phyloP scores from a whole-genome alignment of 92 coral and sea anemone species.

The Phenganax marumi region DNA sequence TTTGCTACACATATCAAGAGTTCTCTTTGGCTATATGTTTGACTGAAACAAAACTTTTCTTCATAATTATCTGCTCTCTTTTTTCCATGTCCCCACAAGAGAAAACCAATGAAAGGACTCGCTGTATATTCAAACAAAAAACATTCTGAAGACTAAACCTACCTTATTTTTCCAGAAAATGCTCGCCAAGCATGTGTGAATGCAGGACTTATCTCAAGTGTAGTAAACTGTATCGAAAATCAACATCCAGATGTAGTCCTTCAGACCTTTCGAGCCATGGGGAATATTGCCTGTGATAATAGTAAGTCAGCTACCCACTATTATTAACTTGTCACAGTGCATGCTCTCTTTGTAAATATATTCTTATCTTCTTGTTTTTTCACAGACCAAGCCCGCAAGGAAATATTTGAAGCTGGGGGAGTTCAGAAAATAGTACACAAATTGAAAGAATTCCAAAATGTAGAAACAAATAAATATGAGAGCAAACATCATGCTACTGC shows the following conservation, averaged over 20 bases:
- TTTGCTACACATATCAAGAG: not conserved
- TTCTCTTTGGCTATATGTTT: not conserved
- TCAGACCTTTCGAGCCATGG: constrained; percentile 75
- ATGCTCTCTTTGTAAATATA: not conserved
- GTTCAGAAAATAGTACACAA: constrained; percentile 77
- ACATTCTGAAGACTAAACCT: too few species aligned
- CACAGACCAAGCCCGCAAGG: constrained; percentile 66
- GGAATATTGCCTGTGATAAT: constrained; percentile 77
- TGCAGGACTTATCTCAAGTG: constrained; percentile 67
- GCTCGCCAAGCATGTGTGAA: constrained; percentile 67
- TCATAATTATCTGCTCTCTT: not conserved
- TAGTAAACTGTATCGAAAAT: constrained; percentile 65
- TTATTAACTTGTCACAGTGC: not conserved
- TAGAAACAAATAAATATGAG: constrained; percentile 68
- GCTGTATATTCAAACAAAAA: not conserved
- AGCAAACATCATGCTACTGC: constrained; percentile 67
- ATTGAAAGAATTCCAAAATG: constrained; percentile 61
- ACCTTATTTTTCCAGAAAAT: constrained; percentile 59
- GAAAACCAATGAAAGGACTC: not conserved
- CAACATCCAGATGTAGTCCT: constrained; percentile 62
- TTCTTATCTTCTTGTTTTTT: not conserved
- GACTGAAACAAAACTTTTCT: not conserved
- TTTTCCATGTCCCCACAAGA: too few species aligned
- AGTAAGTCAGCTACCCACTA: constrained; percentile 42
- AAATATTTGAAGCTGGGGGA: constrained; percentile 71